These are phyloP conservation scores for Brienomyrus longianalis DNA, from an alignment of 2,113 vertebrate genomes.

Conservation along the genomic window DNA sequence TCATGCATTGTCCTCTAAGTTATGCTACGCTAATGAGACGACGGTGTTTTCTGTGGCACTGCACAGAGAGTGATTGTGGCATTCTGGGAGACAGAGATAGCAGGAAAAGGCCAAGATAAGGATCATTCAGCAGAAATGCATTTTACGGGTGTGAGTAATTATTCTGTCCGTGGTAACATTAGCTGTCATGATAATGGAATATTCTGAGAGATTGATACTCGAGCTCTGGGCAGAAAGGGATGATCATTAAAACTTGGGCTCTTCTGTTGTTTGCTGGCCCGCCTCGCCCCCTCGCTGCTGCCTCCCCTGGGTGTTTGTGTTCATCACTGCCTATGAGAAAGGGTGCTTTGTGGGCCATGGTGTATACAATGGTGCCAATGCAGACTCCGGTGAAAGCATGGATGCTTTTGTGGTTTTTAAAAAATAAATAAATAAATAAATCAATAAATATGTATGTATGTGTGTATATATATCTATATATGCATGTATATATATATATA, in stretches of 20 bases:
- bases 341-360: background rate
- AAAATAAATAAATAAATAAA: too few relatives aligned
- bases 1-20: slow-evolving; percentile 68
- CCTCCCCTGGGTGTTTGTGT: background rate
- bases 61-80: slow-evolving; percentile 38
- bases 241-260: slow-evolving; percentile 46
- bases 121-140: slow-evolving; percentile 56
- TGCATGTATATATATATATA: too few relatives aligned
- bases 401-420: too few relatives aligned
- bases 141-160: slow-evolving; percentile 61
- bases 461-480: too few relatives aligned
- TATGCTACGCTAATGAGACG: slow-evolving; percentile 72
- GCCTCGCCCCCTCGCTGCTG: background rate
- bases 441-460: too few relatives aligned
- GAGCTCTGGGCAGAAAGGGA: slow-evolving; percentile 40
- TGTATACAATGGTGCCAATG: background rate
- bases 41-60: slow-evolving; percentile 47
- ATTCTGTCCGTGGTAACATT: slow-evolving; percentile 59
- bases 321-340: slow-evolving; percentile 11
- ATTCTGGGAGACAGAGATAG: slow-evolving; percentile 66
- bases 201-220: slow-evolving; percentile 59
- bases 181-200: slow-evolving; percentile 59
- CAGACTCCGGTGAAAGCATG: too few relatives aligned
- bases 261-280: background rate
- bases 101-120: slow-evolving; percentile 57